Percentiles rank a stretch among this genome's conserved stretches.
phyloP scores from a whole-genome alignment of 2,797 vertebrate genomes.

The Poecilia gillii region DNA sequence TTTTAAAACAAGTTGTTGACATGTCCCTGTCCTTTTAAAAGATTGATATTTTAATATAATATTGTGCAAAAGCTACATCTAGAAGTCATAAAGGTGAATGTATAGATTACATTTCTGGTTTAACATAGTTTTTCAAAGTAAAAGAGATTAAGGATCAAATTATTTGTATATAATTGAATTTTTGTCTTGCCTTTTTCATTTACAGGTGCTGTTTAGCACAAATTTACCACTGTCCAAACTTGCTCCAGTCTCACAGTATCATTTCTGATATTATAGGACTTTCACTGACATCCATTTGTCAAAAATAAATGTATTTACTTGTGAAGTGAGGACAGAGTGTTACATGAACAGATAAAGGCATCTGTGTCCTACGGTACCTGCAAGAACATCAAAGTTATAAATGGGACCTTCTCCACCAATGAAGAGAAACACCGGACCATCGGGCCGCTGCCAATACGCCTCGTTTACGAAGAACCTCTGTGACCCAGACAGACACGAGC shows the following conservation, averaged over 20 bases:
- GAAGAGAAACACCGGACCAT: conserved; percentile 86
- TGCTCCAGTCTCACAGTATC: not conserved
- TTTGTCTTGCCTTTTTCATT: not conserved
- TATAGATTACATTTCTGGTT: not conserved
- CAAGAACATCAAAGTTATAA: conserved; percentile 73
- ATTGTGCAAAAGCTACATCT: not conserved
- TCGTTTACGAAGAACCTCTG: conserved; percentile 87
- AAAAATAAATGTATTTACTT: not conserved
- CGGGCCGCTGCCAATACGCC: conserved; percentile 69
- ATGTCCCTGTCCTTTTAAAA: not conserved
- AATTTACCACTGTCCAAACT: not conserved
- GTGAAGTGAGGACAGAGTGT: not conserved
- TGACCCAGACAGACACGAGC: not conserved
- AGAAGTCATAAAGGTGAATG: not conserved
- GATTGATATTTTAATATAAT: not conserved
- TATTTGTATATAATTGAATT: not conserved
- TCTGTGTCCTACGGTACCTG: conserved; percentile 67
- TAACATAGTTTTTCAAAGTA: not conserved
- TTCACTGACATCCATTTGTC: not conserved
- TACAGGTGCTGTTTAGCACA: not conserved
- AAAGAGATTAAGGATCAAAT: not conserved
- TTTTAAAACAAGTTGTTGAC: not conserved
- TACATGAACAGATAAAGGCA: not conserved
- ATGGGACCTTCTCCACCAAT: conserved; percentile 85
- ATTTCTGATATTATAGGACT: not conserved